Percentiles rank a stretch among this genome's conserved stretches.
Evolutionary conservation across 2,888 invertebrate genomes (phyloP).

Genomic region (Lumbricus terrestris): DNA sequence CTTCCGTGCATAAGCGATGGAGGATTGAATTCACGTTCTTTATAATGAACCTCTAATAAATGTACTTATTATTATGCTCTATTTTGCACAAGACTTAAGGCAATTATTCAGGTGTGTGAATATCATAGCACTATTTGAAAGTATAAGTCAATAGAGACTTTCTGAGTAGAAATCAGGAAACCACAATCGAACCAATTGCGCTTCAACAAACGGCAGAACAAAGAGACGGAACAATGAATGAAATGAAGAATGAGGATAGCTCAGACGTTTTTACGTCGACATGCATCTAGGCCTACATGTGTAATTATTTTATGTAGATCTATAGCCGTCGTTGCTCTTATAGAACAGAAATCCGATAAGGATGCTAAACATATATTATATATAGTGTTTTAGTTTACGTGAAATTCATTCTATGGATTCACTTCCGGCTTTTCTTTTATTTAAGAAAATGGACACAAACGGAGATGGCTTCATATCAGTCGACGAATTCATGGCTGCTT

Average conservation of each 20-base stretch:
- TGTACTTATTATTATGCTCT: not conserved
- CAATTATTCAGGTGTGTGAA: not conserved
- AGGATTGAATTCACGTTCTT: not conserved
- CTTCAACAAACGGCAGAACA: no score
- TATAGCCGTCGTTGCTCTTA: no score
- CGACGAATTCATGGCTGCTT: conserved; percentile 30
- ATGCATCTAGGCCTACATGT: no score
- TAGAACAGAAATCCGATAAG: no score
- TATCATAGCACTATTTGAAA: not conserved
- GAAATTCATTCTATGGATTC: not conserved
- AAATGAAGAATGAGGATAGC: no score
- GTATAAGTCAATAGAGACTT: not conserved
- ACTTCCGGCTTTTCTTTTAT: not conserved
- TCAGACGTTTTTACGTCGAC: no score
- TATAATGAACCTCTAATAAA: not conserved
- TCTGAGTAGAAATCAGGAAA: not conserved
- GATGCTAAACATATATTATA: not conserved
- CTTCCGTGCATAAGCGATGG: no score
- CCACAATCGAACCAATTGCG: not conserved
- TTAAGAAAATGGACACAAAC: conserved; percentile 31
- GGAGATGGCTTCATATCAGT: conserved; percentile 26
- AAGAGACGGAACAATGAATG: no score
- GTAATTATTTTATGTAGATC: no score
- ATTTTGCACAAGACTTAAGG: not conserved
- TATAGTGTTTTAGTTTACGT: not conserved